Conservation (phyloP, 2,797 vertebrate species). For the Microctenopoma stevenorrisi region DNA sequence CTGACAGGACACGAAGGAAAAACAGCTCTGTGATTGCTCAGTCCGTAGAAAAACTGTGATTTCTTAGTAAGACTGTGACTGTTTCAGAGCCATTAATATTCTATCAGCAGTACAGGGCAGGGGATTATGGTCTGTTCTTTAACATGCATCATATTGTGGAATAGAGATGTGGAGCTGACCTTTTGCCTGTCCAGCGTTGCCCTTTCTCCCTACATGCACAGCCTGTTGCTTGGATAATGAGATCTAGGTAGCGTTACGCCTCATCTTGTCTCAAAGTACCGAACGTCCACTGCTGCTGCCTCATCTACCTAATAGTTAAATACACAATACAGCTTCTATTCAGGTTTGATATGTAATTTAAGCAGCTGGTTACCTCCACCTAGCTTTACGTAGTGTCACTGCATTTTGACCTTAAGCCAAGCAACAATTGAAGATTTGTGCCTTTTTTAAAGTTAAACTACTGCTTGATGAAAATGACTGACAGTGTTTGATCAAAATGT, state of each 20-base stretch:
- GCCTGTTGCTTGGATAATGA: constrained; percentile 66
- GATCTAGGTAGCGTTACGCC: constrained; percentile 41
- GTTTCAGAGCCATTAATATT: constrained; percentile 56
- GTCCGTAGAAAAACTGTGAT: constrained; percentile 41
- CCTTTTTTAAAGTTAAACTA: constrained; percentile 43
- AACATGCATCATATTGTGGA: constrained; percentile 65
- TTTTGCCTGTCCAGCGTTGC: constrained; percentile 53
- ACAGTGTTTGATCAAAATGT: constrained; percentile 33
- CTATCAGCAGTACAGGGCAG: constrained; percentile 43
- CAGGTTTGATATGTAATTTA: constrained; percentile 55
- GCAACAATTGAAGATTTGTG: constrained; percentile 36
- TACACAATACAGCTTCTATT: constrained; percentile 20
- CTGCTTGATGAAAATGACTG: constrained; percentile 29
- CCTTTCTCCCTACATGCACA: constrained; percentile 50
- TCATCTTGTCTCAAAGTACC: constrained; percentile 43
- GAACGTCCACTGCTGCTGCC: constrained; percentile 25
- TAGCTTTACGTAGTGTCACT: constrained; percentile 16
- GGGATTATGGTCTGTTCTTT: constrained; percentile 67
- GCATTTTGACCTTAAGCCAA: constrained; percentile 42
- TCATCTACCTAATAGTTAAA: constrained; percentile 49
- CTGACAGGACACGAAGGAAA: constrained; percentile 26
- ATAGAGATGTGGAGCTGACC: constrained; percentile 67
- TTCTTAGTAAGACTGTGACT: constrained; percentile 28
- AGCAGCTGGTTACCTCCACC: constrained; percentile 35
- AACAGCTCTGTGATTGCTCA: constrained; percentile 30